Evolutionary conservation across 2,888 invertebrate genomes (phyloP), one percentile per base, ranked within the genome.

Genomic region (Agrilus cyanescens): DNA sequence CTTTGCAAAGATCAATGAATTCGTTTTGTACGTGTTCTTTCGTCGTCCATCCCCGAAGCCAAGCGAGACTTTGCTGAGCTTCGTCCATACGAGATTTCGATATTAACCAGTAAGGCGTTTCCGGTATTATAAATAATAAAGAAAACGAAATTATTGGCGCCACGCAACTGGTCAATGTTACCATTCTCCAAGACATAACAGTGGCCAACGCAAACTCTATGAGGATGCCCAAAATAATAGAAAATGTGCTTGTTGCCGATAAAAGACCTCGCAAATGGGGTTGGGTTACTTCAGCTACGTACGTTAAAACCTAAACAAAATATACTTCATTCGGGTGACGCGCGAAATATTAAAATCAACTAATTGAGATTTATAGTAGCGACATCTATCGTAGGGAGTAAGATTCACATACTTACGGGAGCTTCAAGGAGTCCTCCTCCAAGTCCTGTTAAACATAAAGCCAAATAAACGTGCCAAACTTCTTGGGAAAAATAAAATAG

Each of bases 221-320:
- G 57, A 86, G 80, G 15, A 85, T 74, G 1, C 87, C 87, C 2
- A 80, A 65, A 46, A 85, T 85, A 50, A 86, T 80, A 50, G 82
- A 75, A 65, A 84, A 76, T 1, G 83, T 78, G 46, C 85, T 82
- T 13, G 84, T 78, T 5, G 86, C 84, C 0, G 85, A 72, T 3
- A 85, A 67, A 52, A 80, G 73, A 2, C 87, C 87, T 25, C 87
- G 74, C 31, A 86, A 71, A 56, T 83, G 79, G 0, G 87, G 86
- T 60, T 86, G 81, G 1, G 85, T 84, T 38, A 88, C 78, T 68
- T 88, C 87, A 4, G 87, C 85, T 12, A 87, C 85, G 60, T 87
- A 88, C 0, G 86, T 86, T 53, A 87, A 65, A 25, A 85, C 81
- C 82, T 82, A 20, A 59, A 58, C 47, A 46, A 10, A 7, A 10